These are phyloP conservation scores for Sebastes hopkinsi DNA, from an alignment of 2,797 vertebrate genomes.

Conservation along the genomic window DNA sequence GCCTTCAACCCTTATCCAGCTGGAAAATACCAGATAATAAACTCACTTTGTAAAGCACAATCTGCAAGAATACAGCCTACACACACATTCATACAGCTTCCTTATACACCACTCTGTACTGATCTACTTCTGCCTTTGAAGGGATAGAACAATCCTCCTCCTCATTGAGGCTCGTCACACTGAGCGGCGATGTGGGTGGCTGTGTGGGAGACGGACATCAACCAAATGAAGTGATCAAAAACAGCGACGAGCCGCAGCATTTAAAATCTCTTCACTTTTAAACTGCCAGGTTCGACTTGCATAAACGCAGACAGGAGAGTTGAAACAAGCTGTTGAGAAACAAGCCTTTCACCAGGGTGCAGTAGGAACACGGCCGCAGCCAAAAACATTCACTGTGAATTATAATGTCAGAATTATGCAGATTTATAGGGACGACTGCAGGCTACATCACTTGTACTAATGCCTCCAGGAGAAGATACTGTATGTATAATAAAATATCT, in stretches of 20 bases:
- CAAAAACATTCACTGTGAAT: background rate
- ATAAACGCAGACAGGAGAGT: background rate
- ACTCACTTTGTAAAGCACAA: conserved; percentile 14
- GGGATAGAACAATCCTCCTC: conserved; percentile 27
- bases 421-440: conserved; percentile 34
- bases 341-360: background rate
- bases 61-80: conserved; percentile 15
- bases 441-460: conserved; percentile 25
- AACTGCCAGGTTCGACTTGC: background rate
- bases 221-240: conserved; percentile 32
- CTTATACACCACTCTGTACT: background rate
- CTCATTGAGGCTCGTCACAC: conserved; percentile 13
- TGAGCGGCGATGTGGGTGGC: conserved; percentile 8
- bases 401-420: conserved; percentile 22
- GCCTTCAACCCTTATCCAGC: background rate
- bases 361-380: background rate
- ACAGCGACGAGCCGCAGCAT: background rate
- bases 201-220: conserved; percentile 24
- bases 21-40: conserved; percentile 18
- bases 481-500: conserved; percentile 39
- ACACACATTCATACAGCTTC: background rate
- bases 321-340: background rate
- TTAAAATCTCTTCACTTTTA: conserved; percentile 7
- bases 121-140: conserved; percentile 8
- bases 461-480: conserved; percentile 23